These are phyloP conservation scores for Aurelia sp. DNA, from an alignment of 30 jellyfish, hydroid and myxozoan genomes.

Conservation along the genomic window DNA sequence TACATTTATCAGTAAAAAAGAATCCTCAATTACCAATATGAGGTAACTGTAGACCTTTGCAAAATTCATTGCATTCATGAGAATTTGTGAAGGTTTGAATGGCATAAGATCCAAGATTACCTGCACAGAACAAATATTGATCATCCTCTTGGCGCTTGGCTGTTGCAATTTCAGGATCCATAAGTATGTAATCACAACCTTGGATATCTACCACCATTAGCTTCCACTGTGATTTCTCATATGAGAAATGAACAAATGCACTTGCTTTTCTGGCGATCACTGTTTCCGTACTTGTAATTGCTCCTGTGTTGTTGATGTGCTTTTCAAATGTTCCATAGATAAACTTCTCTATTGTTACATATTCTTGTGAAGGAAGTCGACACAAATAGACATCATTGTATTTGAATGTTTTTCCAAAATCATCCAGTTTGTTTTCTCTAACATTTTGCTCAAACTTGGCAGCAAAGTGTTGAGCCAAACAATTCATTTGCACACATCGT, in stretches of 20 bases:
- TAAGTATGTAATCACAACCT: constrained; percentile 38
- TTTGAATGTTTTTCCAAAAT: no score
- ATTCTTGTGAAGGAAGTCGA: constrained; percentile 20
- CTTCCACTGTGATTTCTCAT: not conserved
- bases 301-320: constrained; percentile 38
- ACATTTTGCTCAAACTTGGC: constrained; percentile 11
- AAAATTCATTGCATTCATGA: constrained; percentile 15
- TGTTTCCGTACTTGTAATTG: not conserved
- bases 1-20: no score
- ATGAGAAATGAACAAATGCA: no score
- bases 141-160: constrained; percentile 22
- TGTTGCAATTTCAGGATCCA: constrained; percentile 56
- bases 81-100: constrained; percentile 10
- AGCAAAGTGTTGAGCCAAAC: constrained; percentile 35
- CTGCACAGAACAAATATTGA: constrained; percentile 17
- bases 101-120: constrained; percentile 21
- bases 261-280: no score
- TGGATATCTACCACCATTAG: constrained; percentile 45
- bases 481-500: constrained; percentile 26
- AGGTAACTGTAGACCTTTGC: no score
- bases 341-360: constrained; percentile 28
- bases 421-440: constrained; percentile 8
- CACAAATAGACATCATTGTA: constrained; percentile 30
- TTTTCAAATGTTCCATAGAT: constrained; percentile 31
- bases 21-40: no score